Base-by-base conservation (phyloP, 2,888 invertebrate species). In the Heterodera filipjevi region DNA sequence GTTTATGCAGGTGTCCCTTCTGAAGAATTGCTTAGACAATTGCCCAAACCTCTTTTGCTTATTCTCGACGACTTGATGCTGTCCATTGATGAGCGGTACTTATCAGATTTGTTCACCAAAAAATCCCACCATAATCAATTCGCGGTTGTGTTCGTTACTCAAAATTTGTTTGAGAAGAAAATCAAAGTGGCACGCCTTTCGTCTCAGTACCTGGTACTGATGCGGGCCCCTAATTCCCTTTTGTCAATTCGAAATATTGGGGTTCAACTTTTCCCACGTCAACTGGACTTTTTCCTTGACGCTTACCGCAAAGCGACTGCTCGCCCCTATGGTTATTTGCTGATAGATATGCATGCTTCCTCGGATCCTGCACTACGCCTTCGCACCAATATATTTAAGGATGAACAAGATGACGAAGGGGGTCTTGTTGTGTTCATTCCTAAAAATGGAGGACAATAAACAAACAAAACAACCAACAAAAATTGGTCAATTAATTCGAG, bases 121-220 rank as follows among this genome's bases (percentile, higher is more conserved):
- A 79, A 68, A 5, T 46, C 80, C 0, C 80, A 79, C 59, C 78
- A 79, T 76, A 22, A 30, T 44, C 39, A 80, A 3, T 32, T 81
- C 10, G 46, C 76, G 33, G 66, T 80, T 8, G 27, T 80, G n/a
- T 81, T 74, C 27, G 32, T 80, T 2, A 81, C 80, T 22, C 80
- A 80, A 81, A 66, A 80, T 32, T 53, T 80, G 12, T 80, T 80
- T 76, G 81, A 77, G 22, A 79, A 77, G 53, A 70, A 81, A 27
- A 27, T 81, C 30, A 74, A 70, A 22, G 80, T 79, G 27, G 81
- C 79, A 3, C 70, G 79, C 22, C 14, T 44, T 0, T 81, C 81
- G 49, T n/a, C 76, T 22, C 81, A 81, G 30, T 79, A 79, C 32
- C 78, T 79, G 78, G 59, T 81, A 14, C 35, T 79, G 32, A 79